phyloP scores from a whole-genome alignment of 2,797 vertebrate genomes.

The Pteropus rufus region DNA sequence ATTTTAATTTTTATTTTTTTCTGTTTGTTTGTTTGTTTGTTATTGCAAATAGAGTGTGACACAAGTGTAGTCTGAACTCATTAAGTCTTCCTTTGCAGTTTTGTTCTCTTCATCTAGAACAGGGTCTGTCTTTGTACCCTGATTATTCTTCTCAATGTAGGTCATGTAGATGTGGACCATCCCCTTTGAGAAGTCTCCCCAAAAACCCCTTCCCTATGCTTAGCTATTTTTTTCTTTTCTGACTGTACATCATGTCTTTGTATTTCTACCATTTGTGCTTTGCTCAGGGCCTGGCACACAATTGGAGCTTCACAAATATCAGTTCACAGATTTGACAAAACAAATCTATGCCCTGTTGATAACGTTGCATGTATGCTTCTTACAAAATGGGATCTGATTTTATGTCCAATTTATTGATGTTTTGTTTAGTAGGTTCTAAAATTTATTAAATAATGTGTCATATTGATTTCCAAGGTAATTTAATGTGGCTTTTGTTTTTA shows the following conservation, averaged over 20 bases:
- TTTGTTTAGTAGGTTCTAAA: not conserved
- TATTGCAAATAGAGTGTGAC: not conserved
- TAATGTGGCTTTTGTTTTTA: not conserved
- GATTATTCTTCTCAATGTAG: not conserved
- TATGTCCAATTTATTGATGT: not conserved
- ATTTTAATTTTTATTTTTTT: not conserved
- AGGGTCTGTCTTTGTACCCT: no score
- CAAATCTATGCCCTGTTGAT: not conserved
- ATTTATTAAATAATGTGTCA: not conserved
- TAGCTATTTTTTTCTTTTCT: not conserved
- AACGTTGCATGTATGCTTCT: not conserved
- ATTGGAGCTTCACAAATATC: not conserved
- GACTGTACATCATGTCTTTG: not conserved
- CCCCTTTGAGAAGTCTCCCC: not conserved
- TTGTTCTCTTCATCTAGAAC: not conserved
- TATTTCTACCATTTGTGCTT: not conserved
- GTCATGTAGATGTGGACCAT: not conserved
- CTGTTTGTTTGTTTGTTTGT: not conserved
- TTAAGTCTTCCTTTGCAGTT: not conserved
- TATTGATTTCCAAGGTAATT: not conserved
- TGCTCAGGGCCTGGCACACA: not conserved
- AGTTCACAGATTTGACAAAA: not conserved
- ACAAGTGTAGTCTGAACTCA: not conserved
- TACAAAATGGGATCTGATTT: not conserved
- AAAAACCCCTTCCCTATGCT: not conserved